Evolutionary conservation across 2,113 vertebrate species (phyloP).

Genomic region (Dunckerocampus dactyliophorus): DNA sequence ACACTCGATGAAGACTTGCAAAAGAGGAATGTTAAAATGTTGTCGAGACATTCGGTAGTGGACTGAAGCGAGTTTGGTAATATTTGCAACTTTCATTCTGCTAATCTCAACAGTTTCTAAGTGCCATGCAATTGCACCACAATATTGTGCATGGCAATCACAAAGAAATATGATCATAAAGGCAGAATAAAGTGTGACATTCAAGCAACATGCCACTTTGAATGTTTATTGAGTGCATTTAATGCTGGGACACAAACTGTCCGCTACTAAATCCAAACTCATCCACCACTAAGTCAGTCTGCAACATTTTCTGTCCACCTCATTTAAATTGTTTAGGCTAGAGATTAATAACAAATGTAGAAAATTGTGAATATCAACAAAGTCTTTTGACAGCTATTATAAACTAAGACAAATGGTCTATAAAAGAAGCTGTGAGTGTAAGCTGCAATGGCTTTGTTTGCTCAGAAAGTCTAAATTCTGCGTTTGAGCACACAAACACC

Average conservation of each 20-base stretch:
- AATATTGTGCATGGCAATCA: constrained; percentile 3
- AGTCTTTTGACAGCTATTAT: constrained; percentile 32
- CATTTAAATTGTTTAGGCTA: constrained; percentile 41
- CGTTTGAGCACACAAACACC: constrained; percentile 22
- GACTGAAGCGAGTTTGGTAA: constrained; percentile 23
- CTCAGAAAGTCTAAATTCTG: constrained; percentile 50
- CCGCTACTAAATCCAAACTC: not conserved
- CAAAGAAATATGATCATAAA: not conserved
- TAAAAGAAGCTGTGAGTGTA: constrained; percentile 27
- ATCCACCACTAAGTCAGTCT: not conserved
- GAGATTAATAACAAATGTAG: constrained; percentile 44
- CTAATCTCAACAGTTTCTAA: constrained; percentile 18
- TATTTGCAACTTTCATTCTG: not conserved
- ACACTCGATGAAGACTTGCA: constrained; percentile 41
- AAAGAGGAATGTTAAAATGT: constrained; percentile 41
- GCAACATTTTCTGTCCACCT: constrained; percentile 32
- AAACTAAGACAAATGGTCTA: constrained; percentile 46
- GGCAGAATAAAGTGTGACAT: not conserved
- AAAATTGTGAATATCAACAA: constrained; percentile 31
- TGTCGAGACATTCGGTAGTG: constrained; percentile 27
- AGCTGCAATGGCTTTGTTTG: constrained; percentile 49
- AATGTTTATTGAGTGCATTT: constrained; percentile 16
- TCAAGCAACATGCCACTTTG: constrained; percentile 68
- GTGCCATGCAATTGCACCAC: constrained; percentile 9
- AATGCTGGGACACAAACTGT: not conserved